Evolutionary conservation across 2,113 vertebrate genomes (phyloP).

Genomic region (Anhinga rufa): DNA sequence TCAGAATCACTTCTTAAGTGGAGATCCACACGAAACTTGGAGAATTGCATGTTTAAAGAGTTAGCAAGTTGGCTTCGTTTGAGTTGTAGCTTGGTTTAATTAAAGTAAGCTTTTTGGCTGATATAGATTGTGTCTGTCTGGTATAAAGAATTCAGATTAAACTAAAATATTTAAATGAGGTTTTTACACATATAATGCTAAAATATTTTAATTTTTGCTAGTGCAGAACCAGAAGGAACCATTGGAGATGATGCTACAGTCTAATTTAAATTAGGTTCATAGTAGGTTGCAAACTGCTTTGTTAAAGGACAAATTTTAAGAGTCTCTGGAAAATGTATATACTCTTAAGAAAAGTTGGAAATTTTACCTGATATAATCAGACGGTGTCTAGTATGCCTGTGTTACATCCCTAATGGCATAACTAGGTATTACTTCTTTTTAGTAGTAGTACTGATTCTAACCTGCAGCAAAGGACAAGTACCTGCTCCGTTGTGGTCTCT

Average conservation of each 20-base stretch:
- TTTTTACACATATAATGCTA: neutral
- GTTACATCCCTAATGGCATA: neutral
- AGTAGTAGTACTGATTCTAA: neutral
- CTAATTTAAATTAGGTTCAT: neutral
- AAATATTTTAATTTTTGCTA: neutral
- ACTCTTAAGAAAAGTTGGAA: neutral
- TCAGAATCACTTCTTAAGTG: neutral
- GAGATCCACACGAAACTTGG: neutral
- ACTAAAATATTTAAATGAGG: neutral
- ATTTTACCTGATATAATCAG: neutral
- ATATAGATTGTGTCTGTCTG: neutral
- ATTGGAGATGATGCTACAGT: neutral
- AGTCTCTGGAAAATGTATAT: neutral
- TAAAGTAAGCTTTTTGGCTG: neutral
- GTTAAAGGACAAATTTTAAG: neutral
- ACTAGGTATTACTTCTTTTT: neutral
- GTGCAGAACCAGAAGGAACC: neutral
- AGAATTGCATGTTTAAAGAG: neutral
- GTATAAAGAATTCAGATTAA: neutral
- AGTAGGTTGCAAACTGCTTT: neutral
- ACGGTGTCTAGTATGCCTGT: neutral
- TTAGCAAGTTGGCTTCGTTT: neutral
- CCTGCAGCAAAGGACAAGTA: neutral
- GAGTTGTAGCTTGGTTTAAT: neutral
- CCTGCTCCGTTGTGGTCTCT: neutral